phyloP scores from a whole-genome alignment of 1,140 invertebrate species.

The Epicauta chinensis region DNA sequence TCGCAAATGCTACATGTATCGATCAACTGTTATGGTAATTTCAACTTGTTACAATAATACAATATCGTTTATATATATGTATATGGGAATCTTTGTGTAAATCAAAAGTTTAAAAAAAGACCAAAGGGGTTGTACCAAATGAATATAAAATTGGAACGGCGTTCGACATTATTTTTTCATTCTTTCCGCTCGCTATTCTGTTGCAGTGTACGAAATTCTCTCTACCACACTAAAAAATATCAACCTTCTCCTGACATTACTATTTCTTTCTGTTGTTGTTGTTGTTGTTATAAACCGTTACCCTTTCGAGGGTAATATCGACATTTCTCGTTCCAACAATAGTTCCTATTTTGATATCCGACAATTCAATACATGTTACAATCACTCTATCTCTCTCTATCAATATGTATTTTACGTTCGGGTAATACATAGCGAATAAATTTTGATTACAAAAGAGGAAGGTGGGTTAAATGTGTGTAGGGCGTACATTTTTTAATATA shows the following conservation, averaged over 20 bases:
- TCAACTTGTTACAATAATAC: conserved; percentile 10
- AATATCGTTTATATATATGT: conserved; percentile 15
- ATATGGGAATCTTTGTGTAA: conserved; percentile 9
- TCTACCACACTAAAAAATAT: no score
- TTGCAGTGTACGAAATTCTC: not conserved
- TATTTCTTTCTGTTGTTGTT: no score
- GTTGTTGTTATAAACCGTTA: no score
- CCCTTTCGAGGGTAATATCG: no score
- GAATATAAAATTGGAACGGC: conserved; percentile 13
- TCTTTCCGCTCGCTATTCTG: conserved; percentile 8
- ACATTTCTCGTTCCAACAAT: no score
- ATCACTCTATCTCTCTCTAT: conserved; percentile 8
- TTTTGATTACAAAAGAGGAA: conserved; percentile 8
- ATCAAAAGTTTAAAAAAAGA: conserved; percentile 3
- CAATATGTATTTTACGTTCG: conserved; percentile 7
- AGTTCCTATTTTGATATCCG: no score
- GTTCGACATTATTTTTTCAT: conserved; percentile 8
- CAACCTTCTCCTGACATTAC: no score
- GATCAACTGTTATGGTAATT: conserved; percentile 16
- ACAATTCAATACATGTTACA: no score
- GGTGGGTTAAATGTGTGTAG: conserved; percentile 1
- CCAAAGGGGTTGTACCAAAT: conserved; percentile 5
- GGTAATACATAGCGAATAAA: conserved; percentile 5
- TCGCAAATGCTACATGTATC: conserved; percentile 11
- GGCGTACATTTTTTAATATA: conserved; percentile 18